Conservation (phyloP, 92 coral and sea anemone species). For the Siderastrea siderea region DNA sequence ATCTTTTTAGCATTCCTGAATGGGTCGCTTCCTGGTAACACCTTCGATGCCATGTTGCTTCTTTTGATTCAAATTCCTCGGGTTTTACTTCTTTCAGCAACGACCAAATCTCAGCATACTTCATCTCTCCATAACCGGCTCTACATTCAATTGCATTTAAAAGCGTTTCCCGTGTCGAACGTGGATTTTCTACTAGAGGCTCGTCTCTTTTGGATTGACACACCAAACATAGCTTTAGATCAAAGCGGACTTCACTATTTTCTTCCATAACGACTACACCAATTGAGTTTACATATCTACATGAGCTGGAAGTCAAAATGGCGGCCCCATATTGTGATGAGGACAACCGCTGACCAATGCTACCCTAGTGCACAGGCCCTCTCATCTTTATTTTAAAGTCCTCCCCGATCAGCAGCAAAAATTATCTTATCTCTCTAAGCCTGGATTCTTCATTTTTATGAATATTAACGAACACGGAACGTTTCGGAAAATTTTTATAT, state of each 20-base stretch:
- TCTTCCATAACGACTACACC: neutral
- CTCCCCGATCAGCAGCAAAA: no score
- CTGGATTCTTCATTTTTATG: no score
- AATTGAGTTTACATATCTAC: neutral
- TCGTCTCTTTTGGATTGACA: neutral
- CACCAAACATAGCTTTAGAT: neutral
- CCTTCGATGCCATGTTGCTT: conserved; percentile 53
- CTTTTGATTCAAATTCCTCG: conserved; percentile 24
- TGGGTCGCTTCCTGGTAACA: conserved; percentile 55
- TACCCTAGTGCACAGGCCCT: neutral
- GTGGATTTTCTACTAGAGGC: neutral
- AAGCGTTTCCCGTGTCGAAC: neutral
- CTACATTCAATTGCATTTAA: no score
- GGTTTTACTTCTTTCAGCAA: neutral
- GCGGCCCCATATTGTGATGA: neutral
- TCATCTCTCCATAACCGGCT: neutral
- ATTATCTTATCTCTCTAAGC: no score
- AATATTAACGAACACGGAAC: no score
- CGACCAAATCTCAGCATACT: neutral
- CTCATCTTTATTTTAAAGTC: no score
- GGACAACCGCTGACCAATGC: neutral
- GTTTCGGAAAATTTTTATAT: no score
- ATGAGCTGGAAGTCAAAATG: neutral
- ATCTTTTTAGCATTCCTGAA: conserved; percentile 55
- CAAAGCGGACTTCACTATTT: neutral